Base-by-base conservation (phyloP, 1,140 invertebrate species). In the Bicyclus anynana region DNA sequence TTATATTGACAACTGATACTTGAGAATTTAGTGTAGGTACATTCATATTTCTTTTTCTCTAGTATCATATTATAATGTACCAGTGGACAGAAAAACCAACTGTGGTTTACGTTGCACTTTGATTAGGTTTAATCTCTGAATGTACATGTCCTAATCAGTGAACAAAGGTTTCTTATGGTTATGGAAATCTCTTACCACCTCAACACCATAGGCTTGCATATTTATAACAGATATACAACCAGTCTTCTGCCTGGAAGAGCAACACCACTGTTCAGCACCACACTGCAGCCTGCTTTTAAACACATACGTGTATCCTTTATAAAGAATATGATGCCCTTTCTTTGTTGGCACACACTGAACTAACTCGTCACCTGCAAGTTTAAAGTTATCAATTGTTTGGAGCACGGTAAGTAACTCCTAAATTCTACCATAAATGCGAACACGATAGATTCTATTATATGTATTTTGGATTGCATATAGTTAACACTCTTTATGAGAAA, bases 131-230 rank as follows among this genome's bases (percentile, higher is more conserved):
- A n/a, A n/a, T n/a, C n/a, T n/a, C n/a, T n/a, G n/a, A n/a, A n/a
- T n/a, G n/a, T n/a, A 20, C 5, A 47, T 2, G 12, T 16, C 18
- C 42, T 68, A 84, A 57, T 87, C 84, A 10, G 70, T 71, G 65
- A 87, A 83, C 77, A 87, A 77, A n/a, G 81, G 81, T 60, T 87
- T 87, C 53, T 85, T 85, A 60, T 87, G 84, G 53, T 87, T 87
- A 67, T 87, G 84, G 53, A 86, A 84, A 42, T 85, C 84, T 62
- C 84, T 77, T 14, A 87, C 70, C 16, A 86, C 83, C 52, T 87
- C 74, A 6, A 87, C 83, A 14, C 83, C 84, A 51, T 72, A 74
- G 0, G 74, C 69, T 66, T 86, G 83, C 81, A 85, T 87, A 47
- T 87, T 87, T 47, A 87, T 87, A 14, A 80, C 63, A 6, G 81